Evolutionary conservation across 2,113 vertebrate species (phyloP).

Genomic region (Nibea coibor): DNA sequence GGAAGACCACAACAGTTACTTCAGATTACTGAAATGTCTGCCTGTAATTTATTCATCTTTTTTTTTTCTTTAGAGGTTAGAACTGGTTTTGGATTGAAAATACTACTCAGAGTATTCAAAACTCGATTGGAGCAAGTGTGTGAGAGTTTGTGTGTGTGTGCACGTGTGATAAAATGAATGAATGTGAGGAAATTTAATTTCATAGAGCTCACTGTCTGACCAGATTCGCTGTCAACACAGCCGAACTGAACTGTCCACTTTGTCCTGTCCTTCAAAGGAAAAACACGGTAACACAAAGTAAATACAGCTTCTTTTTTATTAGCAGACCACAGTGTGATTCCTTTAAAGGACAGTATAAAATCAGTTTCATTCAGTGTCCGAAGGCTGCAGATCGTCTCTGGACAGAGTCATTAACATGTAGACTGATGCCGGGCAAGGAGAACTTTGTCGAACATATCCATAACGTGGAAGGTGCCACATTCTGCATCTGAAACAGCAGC

Average conservation of each 20-base stretch:
- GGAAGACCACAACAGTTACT: background rate
- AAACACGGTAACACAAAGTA: background rate
- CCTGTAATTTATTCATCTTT: background rate
- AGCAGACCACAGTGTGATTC: background rate
- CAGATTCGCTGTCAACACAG: background rate
- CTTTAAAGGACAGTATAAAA: background rate
- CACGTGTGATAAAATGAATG: background rate
- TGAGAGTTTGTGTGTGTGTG: background rate
- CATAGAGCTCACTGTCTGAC: background rate
- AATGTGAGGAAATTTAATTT: background rate
- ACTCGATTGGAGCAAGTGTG: background rate
- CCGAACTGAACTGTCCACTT: background rate
- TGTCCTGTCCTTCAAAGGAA: slow-evolving; percentile 5
- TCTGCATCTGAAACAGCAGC: background rate
- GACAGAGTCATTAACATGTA: background rate
- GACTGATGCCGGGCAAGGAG: background rate
- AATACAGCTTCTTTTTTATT: rapidly evolving
- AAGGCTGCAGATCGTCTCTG: background rate
- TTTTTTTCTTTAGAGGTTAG: background rate
- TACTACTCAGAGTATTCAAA: background rate
- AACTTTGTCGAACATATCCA: background rate
- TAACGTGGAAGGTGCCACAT: background rate
- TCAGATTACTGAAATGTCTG: background rate
- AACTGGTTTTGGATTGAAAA: background rate
- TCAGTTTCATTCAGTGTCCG: background rate